A percentile compares a stretch with the other conserved stretches of the same genome.
These are phyloP conservation scores for Parauchenoglanis ngamensis DNA, from an alignment of 2,797 vertebrate species.

Conservation along the genomic window DNA sequence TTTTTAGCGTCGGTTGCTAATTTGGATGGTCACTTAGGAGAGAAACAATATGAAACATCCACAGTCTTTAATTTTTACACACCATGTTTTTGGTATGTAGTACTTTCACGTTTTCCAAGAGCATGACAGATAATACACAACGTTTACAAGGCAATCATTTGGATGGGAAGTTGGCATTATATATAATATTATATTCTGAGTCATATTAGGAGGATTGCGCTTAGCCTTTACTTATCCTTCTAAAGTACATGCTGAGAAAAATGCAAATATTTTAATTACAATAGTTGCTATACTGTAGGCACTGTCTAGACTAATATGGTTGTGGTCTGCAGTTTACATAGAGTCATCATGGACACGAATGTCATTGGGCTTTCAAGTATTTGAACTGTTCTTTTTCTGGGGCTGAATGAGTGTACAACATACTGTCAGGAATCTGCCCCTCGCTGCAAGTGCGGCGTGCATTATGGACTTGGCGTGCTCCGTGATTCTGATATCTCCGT, in stretches of 20 bases:
- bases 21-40: neutral
- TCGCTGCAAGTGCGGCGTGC: no score
- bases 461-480: no score
- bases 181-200: neutral
- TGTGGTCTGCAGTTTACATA: no score
- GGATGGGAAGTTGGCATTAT: neutral
- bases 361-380: no score
- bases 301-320: neutral
- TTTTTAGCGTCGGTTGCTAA: neutral
- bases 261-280: neutral
- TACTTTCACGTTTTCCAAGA: neutral
- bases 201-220: neutral
- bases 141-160: neutral
- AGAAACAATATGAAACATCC: neutral
- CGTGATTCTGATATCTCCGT: no score
- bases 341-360: no score
- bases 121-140: neutral
- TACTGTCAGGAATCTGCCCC: no score
- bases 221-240: neutral
- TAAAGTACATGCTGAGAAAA: neutral
- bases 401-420: no score
- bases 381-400: no score
- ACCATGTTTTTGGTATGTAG: neutral
- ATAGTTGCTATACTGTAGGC: neutral
- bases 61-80: neutral